phyloP scores from a whole-genome alignment of 2,113 vertebrate genomes.

The Phalacrocorax pelagicus region DNA sequence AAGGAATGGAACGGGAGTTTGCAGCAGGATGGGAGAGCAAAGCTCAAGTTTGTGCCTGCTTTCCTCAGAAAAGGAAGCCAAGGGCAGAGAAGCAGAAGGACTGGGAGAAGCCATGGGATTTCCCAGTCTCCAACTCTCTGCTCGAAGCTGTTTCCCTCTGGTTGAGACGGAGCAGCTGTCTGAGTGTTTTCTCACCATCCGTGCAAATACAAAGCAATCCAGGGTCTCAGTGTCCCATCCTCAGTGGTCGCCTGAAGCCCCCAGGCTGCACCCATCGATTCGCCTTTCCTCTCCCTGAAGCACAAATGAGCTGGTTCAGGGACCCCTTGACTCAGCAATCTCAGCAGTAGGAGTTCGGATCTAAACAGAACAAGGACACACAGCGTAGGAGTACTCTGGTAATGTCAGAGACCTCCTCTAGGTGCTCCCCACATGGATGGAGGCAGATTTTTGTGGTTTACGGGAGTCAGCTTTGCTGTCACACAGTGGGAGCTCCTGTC shows the following conservation, averaged over 20 bases:
- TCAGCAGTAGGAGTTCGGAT: not conserved
- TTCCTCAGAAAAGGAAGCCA: not conserved
- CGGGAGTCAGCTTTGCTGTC: not conserved
- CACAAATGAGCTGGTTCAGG: fast-evolving
- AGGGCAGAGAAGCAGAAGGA: not conserved
- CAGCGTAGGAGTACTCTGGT: not conserved
- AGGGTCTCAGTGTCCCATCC: not conserved
- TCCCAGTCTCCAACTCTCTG: not conserved
- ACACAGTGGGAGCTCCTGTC: not conserved
- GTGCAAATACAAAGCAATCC: not conserved
- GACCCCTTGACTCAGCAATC: not conserved
- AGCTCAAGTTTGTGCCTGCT: not conserved
- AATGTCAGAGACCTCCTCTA: not conserved
- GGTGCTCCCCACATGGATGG: not conserved
- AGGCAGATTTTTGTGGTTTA: not conserved
- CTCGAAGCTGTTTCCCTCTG: not conserved
- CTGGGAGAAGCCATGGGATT: not conserved
- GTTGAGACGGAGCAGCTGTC: not conserved
- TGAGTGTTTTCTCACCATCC: not conserved
- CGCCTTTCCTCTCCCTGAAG: no score
- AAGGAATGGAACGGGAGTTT: not conserved
- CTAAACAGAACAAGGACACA: not conserved
- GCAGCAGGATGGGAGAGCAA: not conserved
- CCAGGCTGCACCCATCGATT: not conserved
- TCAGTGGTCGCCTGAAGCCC: not conserved